Conservation (phyloP, 1,140 invertebrate species). For the Mactra quadrangularis region DNA sequence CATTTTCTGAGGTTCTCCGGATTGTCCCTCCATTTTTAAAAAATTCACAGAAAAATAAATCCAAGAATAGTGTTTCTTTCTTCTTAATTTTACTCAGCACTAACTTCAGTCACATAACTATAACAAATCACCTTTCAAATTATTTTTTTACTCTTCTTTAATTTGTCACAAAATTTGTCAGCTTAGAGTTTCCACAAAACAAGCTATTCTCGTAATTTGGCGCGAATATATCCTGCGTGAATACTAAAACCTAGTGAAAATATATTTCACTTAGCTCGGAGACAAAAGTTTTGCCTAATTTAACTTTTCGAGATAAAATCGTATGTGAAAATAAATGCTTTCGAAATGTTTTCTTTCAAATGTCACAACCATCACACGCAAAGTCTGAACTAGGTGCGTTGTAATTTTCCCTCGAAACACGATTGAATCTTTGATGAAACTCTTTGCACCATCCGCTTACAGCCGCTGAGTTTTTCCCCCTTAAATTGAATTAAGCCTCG, state of each 20-base stretch:
- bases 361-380: background rate
- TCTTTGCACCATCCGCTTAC: background rate
- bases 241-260: too few relatives aligned
- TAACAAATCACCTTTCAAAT: background rate
- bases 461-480: constrained; percentile 10
- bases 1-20: constrained; percentile 60
- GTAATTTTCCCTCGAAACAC: constrained; percentile 12
- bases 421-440: background rate
- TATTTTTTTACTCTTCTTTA: background rate
- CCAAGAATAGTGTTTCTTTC: background rate
- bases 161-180: background rate
- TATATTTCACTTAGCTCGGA: background rate
- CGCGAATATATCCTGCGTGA: background rate
- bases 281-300: background rate
- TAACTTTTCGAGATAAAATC: background rate
- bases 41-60: background rate
- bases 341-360: constrained; percentile 2
- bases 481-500: constrained; percentile 42
- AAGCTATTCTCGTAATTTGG: background rate
- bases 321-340: background rate
- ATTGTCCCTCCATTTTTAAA: constrained; percentile 45
- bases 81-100: background rate
- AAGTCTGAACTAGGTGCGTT: background rate
- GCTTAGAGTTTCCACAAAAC: background rate
- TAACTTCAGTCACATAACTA: background rate